These are phyloP conservation scores for Ophion obscuratus DNA, from an alignment of 2,888 invertebrate species.

Conservation along the genomic window DNA sequence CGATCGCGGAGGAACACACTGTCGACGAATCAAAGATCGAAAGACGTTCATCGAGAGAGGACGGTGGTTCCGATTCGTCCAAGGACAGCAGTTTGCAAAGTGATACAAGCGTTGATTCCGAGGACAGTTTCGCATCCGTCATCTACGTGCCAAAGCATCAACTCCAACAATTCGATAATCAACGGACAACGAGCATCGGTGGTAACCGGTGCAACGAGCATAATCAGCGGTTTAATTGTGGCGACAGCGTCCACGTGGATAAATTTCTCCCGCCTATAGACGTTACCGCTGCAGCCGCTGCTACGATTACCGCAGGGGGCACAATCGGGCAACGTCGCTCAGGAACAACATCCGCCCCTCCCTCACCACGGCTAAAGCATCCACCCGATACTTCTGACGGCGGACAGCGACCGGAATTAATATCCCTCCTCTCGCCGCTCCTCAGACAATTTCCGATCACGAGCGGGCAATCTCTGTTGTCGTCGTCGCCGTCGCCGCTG, in stretches of 20 bases:
- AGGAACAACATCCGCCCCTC: slow-evolving; percentile 90
- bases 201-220: slow-evolving; percentile 8
- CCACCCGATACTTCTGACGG: slow-evolving; percentile 87
- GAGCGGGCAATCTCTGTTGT: slow-evolving; percentile 85
- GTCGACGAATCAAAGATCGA: slow-evolving; percentile 82
- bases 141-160: slow-evolving; percentile 94
- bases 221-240: neutral
- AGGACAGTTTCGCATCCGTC: slow-evolving; percentile 96
- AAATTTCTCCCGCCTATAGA: slow-evolving; percentile 60
- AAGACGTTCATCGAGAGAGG: slow-evolving; percentile 92
- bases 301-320: slow-evolving; percentile 74
- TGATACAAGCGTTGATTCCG: slow-evolving; percentile 96
- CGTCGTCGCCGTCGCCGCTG: slow-evolving; percentile 80
- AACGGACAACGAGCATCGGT: slow-evolving; percentile 54
- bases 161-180: slow-evolving; percentile 46
- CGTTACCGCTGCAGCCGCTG: slow-evolving; percentile 85
- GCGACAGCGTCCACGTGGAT: neutral
- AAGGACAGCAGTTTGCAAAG: slow-evolving; percentile 96
- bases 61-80: slow-evolving; percentile 92
- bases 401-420: neutral
- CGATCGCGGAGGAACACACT: neutral
- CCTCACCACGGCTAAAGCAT: slow-evolving; percentile 90
- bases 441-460: slow-evolving; percentile 86
- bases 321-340: slow-evolving; percentile 84
- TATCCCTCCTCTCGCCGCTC: slow-evolving; percentile 83